Base-by-base conservation (phyloP, 2,888 invertebrate species). In the Heliconius erato region DNA sequence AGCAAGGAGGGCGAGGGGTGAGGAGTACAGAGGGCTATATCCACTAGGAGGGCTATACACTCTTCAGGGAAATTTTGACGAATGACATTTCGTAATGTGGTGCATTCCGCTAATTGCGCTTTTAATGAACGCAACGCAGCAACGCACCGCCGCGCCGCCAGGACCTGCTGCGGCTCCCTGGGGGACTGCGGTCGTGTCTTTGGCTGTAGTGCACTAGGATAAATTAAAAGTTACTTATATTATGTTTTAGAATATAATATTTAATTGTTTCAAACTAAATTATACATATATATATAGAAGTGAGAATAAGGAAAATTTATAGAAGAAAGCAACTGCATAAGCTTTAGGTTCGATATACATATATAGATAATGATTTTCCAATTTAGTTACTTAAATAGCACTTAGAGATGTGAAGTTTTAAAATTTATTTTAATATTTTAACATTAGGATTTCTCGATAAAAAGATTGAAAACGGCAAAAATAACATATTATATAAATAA, bases 21-120 rank as follows among this genome's bases (percentile, higher is more conserved):
- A 87, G 85, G 49, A 54, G 84, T 80, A 79, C 78, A 59, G 69
- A 77, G 69, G 74, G 81, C 74, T 79, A 82, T 78, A 83, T 49
- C 81, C 74, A 63, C 63, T 63, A 76, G 79, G 85, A 85, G 85
- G 87, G 63, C 63, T 63, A 63, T n/a, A 86, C 89, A 84, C 88
- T 92, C 93, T 92, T 92, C 90, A 88, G 92, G 92, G 92, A 93
- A 92, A 93, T 92, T 92, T 92, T 93, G 93, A 93, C 92, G 93
- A 93, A 93, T 91, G 92, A 92, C 93, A 93, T 93, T 91, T 90
- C 91, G 91, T 91, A 91, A 92, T 90, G 92, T 91, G 91, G 88
- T 93, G 93, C 94, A 93, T 92, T 93, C 91, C 90, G 88, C 93
- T 94, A 92, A 93, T 93, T 93, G 92, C 91, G 89, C 92, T 91